These are phyloP conservation scores for Mastigias papua DNA, from an alignment of 30 jellyfish, hydroid and myxozoan species.

Conservation along the genomic window DNA sequence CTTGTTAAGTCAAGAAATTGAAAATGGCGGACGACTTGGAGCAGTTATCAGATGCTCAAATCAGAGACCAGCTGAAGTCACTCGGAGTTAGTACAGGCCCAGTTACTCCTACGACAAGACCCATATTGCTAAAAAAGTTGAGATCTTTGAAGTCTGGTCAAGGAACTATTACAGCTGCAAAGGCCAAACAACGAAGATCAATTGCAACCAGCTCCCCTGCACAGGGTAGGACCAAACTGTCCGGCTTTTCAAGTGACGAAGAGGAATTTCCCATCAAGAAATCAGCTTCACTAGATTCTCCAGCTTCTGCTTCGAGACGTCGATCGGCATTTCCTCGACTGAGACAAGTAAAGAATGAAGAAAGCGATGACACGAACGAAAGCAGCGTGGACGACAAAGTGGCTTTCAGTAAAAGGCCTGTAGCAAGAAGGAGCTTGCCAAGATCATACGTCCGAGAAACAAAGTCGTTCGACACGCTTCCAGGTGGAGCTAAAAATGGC, in stretches of 20 bases:
- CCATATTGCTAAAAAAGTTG: slow-evolving; percentile 69
- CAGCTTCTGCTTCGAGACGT: slow-evolving; percentile 36
- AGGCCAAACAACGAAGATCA: slow-evolving; percentile 55
- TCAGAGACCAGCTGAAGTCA: slow-evolving; percentile 74
- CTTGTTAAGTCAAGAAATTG: slow-evolving; percentile 36
- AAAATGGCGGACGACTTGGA: slow-evolving; percentile 90
- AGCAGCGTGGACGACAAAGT: slow-evolving; percentile 27
- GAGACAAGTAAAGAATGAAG: not conserved
- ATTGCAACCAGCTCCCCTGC: slow-evolving; percentile 70
- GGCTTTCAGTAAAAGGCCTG: not conserved
- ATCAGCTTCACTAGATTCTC: slow-evolving; percentile 28
- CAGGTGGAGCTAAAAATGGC: slow-evolving; percentile 29
- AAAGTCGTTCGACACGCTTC: slow-evolving; percentile 8
- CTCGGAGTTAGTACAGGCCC: slow-evolving; percentile 89
- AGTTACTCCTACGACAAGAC: slow-evolving; percentile 76
- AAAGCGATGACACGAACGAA: slow-evolving; percentile 16
- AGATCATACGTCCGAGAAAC: slow-evolving; percentile 20
- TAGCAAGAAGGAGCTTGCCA: slow-evolving; percentile 39
- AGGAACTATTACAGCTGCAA: slow-evolving; percentile 7
- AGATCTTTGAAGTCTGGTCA: slow-evolving; percentile 39
- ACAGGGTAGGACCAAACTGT: slow-evolving; percentile 60
- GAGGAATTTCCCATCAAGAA: slow-evolving; percentile 52
- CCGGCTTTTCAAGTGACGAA: slow-evolving; percentile 88
- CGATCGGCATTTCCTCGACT: slow-evolving; percentile 52
- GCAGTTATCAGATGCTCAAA: slow-evolving; percentile 78